Evolutionary conservation across 2,888 invertebrate genomes (phyloP).

Genomic region (Sycophila texana): DNA sequence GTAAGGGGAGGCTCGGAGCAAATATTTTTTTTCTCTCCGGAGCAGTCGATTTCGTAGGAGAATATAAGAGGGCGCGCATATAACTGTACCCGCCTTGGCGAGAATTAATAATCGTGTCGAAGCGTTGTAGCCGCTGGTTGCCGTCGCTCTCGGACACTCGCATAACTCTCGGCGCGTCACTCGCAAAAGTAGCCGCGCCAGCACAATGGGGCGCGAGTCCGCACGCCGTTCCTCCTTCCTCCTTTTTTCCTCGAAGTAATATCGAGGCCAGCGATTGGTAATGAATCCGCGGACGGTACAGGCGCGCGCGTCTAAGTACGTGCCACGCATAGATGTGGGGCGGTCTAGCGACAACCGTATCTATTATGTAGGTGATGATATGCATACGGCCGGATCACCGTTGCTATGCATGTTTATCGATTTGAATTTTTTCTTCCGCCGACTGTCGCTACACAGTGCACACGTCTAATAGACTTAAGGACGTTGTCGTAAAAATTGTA

Average conservation of each 20-base stretch:
- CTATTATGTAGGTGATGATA: no score
- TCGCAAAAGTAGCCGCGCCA: constrained; percentile 21
- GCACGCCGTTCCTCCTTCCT: background rate
- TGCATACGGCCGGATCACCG: no score
- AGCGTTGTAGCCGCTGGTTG: constrained; percentile 41
- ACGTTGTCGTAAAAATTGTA: no score
- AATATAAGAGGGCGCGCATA: no score
- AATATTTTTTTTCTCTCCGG: no score
- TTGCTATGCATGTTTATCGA: no score
- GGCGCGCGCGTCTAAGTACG: background rate
- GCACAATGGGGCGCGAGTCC: constrained; percentile 10
- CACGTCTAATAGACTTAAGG: no score
- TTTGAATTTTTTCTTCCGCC: no score
- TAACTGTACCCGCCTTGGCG: background rate
- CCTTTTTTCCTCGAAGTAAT: constrained; percentile 35
- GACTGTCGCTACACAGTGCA: no score
- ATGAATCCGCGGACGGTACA: constrained; percentile 44
- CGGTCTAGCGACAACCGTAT: no score
- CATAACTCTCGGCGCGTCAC: constrained; percentile 31
- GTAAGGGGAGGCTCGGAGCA: no score
- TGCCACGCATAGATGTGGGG: background rate
- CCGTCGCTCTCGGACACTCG: constrained; percentile 21
- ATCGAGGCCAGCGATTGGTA: constrained; percentile 57
- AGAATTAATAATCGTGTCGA: constrained; percentile 23
- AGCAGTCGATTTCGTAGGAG: no score